phyloP scores from a whole-genome alignment of 2,113 vertebrate genomes.

The Clarias batrachus region DNA sequence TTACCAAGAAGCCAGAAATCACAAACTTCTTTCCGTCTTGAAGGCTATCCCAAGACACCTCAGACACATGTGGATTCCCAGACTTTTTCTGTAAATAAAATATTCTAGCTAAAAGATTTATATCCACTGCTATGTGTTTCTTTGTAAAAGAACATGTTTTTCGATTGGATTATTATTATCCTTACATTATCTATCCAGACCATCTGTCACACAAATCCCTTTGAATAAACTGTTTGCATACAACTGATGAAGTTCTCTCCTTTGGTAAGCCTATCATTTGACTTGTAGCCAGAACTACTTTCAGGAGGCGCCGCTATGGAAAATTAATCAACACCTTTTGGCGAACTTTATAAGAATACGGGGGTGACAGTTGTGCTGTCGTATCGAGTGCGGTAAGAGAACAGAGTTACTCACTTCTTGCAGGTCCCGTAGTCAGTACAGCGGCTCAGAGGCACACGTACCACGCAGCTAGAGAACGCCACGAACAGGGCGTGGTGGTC shows the following conservation, averaged over 20 bases:
- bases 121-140: neutral
- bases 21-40: neutral
- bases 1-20: neutral
- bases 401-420: conserved; percentile 74
- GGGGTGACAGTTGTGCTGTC: no score
- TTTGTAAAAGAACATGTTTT: neutral
- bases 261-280: neutral
- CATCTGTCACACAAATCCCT: neutral
- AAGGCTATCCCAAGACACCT: neutral
- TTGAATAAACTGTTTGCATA: neutral
- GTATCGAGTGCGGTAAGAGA: neutral
- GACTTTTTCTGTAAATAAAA: neutral
- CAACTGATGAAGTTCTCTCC: neutral
- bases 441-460: conserved; percentile 81
- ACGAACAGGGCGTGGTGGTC: conserved; percentile 83
- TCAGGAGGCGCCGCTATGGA: neutral
- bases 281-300: neutral
- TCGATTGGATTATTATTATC: no score
- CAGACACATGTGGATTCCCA: neutral
- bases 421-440: conserved; percentile 78
- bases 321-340: neutral
- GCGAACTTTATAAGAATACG: neutral
- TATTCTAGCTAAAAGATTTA: neutral
- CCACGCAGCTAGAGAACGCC: conserved; percentile 84
- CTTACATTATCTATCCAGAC: neutral